Conservation (phyloP, 2,113 vertebrate species). For the Morone chrysops region DNA sequence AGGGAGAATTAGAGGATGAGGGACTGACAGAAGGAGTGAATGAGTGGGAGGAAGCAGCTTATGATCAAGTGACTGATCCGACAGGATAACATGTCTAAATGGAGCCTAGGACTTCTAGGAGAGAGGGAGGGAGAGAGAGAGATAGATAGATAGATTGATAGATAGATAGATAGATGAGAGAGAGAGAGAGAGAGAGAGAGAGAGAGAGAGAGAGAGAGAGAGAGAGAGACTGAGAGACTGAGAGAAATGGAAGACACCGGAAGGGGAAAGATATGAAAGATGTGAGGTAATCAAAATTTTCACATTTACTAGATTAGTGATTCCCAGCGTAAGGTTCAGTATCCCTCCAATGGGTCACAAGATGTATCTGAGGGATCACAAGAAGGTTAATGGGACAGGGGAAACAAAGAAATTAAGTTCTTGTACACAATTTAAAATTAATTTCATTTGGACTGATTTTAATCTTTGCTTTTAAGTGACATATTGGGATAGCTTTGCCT, state of each 20-base stretch:
- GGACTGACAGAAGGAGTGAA: constrained; percentile 11
- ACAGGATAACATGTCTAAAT: constrained; percentile 68
- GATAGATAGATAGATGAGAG: neutral
- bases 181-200: constrained; percentile 12
- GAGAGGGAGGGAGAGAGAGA: neutral
- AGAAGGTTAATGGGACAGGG: neutral
- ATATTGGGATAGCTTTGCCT: no score
- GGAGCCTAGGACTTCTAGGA: constrained; percentile 38
- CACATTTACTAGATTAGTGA: constrained; percentile 24
- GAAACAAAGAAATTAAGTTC: neutral
- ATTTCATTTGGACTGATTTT: neutral
- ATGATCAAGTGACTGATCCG: constrained; percentile 40
- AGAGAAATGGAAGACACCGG: neutral
- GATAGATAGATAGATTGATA: neutral
- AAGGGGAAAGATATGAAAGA: constrained; percentile 1
- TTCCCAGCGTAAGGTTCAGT: neutral
- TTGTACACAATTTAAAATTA: neutral
- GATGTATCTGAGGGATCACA: neutral
- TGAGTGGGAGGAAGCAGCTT: constrained; percentile 52
- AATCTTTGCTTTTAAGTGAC: neutral
- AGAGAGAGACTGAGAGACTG: neutral
- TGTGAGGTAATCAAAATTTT: constrained; percentile 48
- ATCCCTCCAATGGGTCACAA: neutral
- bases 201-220: neutral
- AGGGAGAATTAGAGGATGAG: neutral